These are phyloP conservation scores for Coluber constrictor DNA, from an alignment of 2,797 vertebrate genomes.

Conservation along the genomic window DNA sequence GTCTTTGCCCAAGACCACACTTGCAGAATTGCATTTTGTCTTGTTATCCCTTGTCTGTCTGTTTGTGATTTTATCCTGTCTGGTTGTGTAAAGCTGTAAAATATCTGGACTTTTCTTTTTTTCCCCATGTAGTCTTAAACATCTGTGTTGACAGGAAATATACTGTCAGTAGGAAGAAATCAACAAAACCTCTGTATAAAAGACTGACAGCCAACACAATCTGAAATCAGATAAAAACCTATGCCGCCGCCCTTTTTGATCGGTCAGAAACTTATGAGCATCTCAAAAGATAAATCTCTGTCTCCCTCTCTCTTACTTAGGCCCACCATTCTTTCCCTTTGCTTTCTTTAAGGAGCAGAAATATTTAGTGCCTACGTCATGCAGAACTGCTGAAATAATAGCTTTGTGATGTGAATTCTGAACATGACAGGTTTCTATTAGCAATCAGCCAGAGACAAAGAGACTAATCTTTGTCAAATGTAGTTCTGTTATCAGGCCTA, in stretches of 20 bases:
- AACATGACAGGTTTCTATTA: conserved; percentile 59
- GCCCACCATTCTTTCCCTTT: conserved; percentile 17
- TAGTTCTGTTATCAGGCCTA: conserved; percentile 52
- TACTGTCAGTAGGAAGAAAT: not conserved
- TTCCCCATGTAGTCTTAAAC: conserved; percentile 34
- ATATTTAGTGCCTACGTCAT: conserved; percentile 56
- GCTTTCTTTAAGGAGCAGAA: conserved; percentile 54
- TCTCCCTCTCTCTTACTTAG: not conserved
- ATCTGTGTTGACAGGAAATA: conserved; percentile 50
- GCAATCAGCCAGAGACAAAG: conserved; percentile 58
- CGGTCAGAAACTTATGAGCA: conserved; percentile 50
- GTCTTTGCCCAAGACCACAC: no score
- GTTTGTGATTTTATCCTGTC: not conserved
- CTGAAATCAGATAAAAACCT: conserved; percentile 61
- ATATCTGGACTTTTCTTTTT: conserved; percentile 41
- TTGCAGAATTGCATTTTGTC: not conserved
- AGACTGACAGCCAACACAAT: conserved; percentile 63
- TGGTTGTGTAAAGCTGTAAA: conserved; percentile 16
- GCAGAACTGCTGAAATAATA: conserved; percentile 61
- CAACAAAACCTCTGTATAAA: conserved; percentile 24
- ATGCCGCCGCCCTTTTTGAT: conserved; percentile 44
- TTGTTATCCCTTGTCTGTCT: not conserved
- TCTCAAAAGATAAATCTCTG: conserved; percentile 55
- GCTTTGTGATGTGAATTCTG: conserved; percentile 51
- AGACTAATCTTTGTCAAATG: conserved; percentile 40